Base-by-base conservation (phyloP, 2,888 invertebrate genomes). In the Polietes domitor region DNA sequence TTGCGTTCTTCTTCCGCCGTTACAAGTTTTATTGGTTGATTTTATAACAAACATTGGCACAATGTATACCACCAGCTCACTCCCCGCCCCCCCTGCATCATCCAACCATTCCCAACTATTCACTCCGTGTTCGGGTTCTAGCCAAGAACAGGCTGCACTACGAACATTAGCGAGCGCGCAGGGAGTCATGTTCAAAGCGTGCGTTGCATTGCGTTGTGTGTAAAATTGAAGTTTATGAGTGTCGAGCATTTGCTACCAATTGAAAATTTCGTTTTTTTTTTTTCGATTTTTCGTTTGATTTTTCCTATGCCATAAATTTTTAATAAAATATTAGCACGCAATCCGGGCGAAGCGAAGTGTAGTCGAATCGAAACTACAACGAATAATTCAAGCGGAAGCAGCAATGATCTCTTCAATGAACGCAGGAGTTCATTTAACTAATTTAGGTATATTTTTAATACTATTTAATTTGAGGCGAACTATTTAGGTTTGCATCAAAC, bases 311-410 rank as follows among this genome's bases (percentile, higher is more conserved):
- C 47, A 41, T 71, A 83, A 88, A 88, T 86, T 88, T 89, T 87
- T 87, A 90, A 89, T 90, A 88, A 89, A 88, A 89, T 88, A 89
- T 88, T 88, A 87, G 88, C 90, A 90, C 88, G 88, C 88, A 87
- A 90, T 73, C 47, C 10, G 24, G 6, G 10, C 2, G 53, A 21
- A 17, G 24, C 2, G 9, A 47, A 53, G 24, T 2, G 17, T 21
- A 53, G 10, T n/a, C n/a, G n/a, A n/a, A n/a, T n/a, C n/a, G n/a
- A n/a, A n/a, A n/a, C n/a, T n/a, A n/a, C n/a, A n/a, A n/a, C n/a
- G n/a, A n/a, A n/a, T n/a, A n/a, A n/a, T n/a, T n/a, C n/a, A 58
- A 58, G 15, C 26, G 15, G 24, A 26, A 58, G 21, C 1, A 24
- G 12, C 58, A 15, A 15, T 58, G 58, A 58, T 24, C 58, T 24